Percentiles rank a stretch among this genome's conserved stretches.
phyloP scores from a whole-genome alignment of 2,113 vertebrate species.

The Mesocricetus auratus region DNA sequence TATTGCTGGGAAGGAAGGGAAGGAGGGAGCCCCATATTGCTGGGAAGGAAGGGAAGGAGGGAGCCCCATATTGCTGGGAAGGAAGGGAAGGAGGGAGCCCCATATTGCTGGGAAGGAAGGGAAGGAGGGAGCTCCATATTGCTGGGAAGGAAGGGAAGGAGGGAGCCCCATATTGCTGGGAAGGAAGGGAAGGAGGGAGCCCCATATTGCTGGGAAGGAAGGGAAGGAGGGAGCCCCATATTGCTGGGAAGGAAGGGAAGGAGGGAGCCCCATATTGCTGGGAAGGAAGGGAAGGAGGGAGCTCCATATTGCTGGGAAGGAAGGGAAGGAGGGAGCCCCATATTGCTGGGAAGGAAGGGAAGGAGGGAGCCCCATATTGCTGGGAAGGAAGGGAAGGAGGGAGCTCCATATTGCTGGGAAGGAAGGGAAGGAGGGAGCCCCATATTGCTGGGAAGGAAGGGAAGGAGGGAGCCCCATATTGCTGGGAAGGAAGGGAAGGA shows the following conservation, averaged over 20 bases:
- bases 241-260: too few species aligned
- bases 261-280: neutral
- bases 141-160: too few species aligned
- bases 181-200: too few species aligned
- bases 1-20: too few species aligned
- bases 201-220: neutral
- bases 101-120: too few species aligned
- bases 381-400: neutral
- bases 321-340: neutral
- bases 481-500: neutral
- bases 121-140: neutral
- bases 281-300: neutral
- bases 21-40: neutral
- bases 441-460: neutral
- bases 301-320: neutral
- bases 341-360: neutral
- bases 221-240: too few species aligned
- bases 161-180: neutral
- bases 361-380: neutral
- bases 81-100: too few species aligned
- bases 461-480: neutral
- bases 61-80: neutral
- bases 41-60: too few species aligned
- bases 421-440: neutral
- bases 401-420: neutral